Evolutionary conservation across 2,113 vertebrate genomes (phyloP), one percentile per base, ranked within the genome.

Genomic region (Aptenodytes patagonicus): DNA sequence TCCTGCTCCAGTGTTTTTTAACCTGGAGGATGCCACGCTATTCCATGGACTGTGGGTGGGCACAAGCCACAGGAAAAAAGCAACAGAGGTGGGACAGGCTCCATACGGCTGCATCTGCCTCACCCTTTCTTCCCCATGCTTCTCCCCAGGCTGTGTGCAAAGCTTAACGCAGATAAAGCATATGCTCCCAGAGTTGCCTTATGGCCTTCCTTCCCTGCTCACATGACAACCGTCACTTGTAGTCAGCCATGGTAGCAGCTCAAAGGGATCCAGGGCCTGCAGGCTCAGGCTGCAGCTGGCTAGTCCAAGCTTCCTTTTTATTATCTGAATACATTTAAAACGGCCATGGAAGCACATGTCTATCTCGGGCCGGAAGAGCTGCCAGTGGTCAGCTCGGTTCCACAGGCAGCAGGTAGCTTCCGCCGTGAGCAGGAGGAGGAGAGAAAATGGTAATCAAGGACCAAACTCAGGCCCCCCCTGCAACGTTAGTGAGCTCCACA

Each of bases 231-330:
- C 85, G 65, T 94, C 93, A 96, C 93, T 96, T 96, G 93, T 87
- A 95, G 94, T 93, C 95, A 95, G 96, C 96, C 93, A 95, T 95
- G 84, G 94, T 80, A 96, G 96, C 93, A 95, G 96, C 95, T 96
- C 96, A 82, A 58, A 95, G 91, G 96, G 81, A 95, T 52, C 58
- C 78, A 75, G 92, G 94, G 96, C 96, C 96, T 96, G 96, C 92
- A 97, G 97, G 96, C 95, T 94, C 80, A 31, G 89, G 80, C 93
- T 96, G 94, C 96, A 95, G 93, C 96, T 97, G 96, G 61, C 89
- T 87, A 40, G 47, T 57, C 77, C 90, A 76, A 58, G 91, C 89
- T 91, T 83, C 80, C 73, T 81, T 83, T 92, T 72, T 79, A 80
- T 77, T 79, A 64, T 83, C n/a, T 15, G 72, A 92, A 87, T 79